phyloP scores from a whole-genome alignment of 2,888 invertebrate species.

The Malacosoma neustria region DNA sequence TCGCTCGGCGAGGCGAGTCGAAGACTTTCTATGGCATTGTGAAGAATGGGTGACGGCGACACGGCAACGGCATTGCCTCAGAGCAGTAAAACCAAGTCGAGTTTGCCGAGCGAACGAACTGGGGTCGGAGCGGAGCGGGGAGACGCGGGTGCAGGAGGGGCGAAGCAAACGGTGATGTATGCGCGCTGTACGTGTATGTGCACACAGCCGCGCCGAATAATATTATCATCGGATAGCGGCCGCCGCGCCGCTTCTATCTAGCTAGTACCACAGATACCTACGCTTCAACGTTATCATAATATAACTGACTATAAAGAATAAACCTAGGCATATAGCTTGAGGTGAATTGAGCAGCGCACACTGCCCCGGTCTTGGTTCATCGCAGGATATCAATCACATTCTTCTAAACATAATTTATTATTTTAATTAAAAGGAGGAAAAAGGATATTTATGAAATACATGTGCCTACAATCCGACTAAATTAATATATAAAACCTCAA shows the following conservation, averaged over 20 bases:
- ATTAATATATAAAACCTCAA: too few relatives aligned
- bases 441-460: too few relatives aligned
- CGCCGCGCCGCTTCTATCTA: slow-evolving; percentile 45
- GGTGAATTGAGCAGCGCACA: slow-evolving; percentile 18
- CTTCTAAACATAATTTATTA: too few relatives aligned
- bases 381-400: too few relatives aligned
- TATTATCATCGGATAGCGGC: slow-evolving; percentile 60
- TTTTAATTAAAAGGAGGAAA: too few relatives aligned
- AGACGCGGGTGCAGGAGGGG: slow-evolving; percentile 21
- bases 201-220: slow-evolving; percentile 46
- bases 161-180: slow-evolving; percentile 23
- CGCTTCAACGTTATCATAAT: slow-evolving; percentile 43
- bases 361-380: neutral
- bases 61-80: slow-evolving; percentile 69
- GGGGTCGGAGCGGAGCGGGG: slow-evolving; percentile 27
- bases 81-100: slow-evolving; percentile 40
- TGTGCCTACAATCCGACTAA: too few relatives aligned
- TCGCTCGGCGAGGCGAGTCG: slow-evolving; percentile 61
- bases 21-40: slow-evolving; percentile 74
- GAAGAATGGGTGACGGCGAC: slow-evolving; percentile 50
- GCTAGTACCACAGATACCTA: slow-evolving; percentile 59
- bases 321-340: slow-evolving; percentile 53
- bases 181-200: slow-evolving; percentile 30
- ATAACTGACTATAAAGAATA: slow-evolving; percentile 48
- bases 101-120: slow-evolving; percentile 48